These are phyloP conservation scores for Platichthys flesus DNA, from an alignment of 2,113 vertebrate species.

Conservation along the genomic window DNA sequence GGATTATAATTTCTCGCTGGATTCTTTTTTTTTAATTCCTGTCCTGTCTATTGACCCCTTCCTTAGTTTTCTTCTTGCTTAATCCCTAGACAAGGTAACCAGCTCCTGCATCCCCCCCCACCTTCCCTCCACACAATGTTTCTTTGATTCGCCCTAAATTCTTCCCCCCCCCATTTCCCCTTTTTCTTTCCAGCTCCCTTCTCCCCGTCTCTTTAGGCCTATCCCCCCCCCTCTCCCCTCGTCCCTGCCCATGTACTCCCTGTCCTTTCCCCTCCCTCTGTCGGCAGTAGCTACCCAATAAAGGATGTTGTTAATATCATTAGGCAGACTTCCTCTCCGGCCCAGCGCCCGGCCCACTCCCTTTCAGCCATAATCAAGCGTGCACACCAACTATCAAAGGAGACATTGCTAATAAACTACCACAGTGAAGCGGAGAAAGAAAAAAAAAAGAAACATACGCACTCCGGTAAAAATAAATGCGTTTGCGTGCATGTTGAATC, in stretches of 20 bases:
- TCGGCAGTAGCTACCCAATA: conserved; percentile 70
- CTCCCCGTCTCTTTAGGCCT: conserved; percentile 5
- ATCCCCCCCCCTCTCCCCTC: neutral
- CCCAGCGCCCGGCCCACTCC: conserved; percentile 71
- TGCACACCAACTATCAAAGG: conserved; percentile 79
- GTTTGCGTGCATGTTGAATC: conserved; percentile 20
- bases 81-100: conserved; percentile 23
- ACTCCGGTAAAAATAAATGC: conserved; percentile 48
- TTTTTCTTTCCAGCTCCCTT: neutral
- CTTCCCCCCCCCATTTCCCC: neutral
- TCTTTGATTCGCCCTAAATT: conserved; percentile 6
- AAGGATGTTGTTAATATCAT: conserved; percentile 82
- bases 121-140: conserved; percentile 2
- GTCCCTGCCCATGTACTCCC: conserved; percentile 24
- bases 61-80: conserved; percentile 22
- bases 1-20: conserved; percentile 15
- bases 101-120: neutral
- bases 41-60: conserved; percentile 10
- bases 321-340: conserved; percentile 77
- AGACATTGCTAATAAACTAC: conserved; percentile 78
- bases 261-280: conserved; percentile 28
- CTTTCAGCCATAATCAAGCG: conserved; percentile 81
- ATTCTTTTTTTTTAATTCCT: conserved; percentile 13
- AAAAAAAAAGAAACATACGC: conserved; percentile 57
- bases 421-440: conserved; percentile 47